phyloP scores from a whole-genome alignment of 1,140 invertebrate genomes.

The Papilio polytes region DNA sequence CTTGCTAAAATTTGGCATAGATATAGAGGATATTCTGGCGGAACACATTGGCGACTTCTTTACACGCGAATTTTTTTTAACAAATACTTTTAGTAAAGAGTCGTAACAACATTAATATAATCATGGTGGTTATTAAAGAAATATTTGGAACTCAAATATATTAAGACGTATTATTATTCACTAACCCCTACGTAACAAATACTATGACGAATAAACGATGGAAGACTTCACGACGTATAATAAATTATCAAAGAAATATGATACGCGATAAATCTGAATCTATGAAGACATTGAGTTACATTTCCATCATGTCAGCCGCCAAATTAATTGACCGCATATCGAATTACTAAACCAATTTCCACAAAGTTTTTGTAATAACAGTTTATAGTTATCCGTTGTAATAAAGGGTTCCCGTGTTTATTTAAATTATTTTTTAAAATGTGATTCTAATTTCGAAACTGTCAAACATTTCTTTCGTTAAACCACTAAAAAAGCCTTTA shows the following conservation, averaged over 20 bases:
- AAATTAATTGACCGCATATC: conserved; percentile 28
- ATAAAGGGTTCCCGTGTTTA: conserved; percentile 5
- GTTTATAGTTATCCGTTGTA: neutral
- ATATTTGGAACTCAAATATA: neutral
- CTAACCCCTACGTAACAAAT: neutral
- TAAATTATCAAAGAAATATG: conserved; percentile 30
- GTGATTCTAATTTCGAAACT: no score
- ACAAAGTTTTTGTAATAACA: neutral
- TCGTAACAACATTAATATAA: no score
- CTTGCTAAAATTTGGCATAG: no score
- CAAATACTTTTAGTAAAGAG: no score
- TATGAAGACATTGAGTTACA: conserved; percentile 29
- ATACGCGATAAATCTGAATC: conserved; percentile 32
- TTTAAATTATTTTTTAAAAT: neutral
- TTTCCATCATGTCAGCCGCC: neutral
- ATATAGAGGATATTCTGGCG: no score
- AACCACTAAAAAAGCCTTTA: neutral
- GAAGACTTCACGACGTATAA: conserved; percentile 1
- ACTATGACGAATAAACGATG: conserved; percentile 16
- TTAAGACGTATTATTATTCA: neutral
- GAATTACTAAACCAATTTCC: conserved; percentile 22
- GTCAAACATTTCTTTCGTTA: no score
- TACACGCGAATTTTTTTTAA: no score
- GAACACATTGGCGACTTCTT: no score
- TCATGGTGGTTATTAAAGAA: neutral